A percentile compares a stretch with the other conserved stretches of the same genome.
These are phyloP conservation scores for Pagetopsis macropterus DNA, from an alignment of 2,797 vertebrate genomes.

Conservation along the genomic window DNA sequence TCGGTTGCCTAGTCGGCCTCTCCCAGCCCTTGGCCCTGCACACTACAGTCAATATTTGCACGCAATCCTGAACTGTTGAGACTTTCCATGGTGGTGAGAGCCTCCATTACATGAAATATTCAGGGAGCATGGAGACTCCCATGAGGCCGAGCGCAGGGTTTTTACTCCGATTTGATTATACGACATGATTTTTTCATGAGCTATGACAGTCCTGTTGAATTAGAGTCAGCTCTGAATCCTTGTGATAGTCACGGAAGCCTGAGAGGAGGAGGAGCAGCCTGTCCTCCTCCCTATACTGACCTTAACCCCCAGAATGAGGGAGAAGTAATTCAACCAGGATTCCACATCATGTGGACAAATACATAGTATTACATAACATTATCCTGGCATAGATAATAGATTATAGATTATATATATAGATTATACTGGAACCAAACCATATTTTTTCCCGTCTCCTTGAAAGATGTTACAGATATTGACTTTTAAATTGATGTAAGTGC, in stretches of 20 bases:
- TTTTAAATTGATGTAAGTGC: background rate
- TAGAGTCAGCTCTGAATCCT: conserved; percentile 89
- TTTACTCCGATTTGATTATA: conserved; percentile 96
- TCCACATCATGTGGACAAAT: conserved; percentile 10
- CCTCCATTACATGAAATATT: conserved; percentile 94
- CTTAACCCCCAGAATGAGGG: conserved; percentile 38
- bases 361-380: conserved; percentile 5
- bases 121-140: conserved; percentile 81
- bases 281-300: conserved; percentile 57
- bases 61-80: conserved; percentile 88
- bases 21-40: conserved; percentile 74
- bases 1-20: conserved; percentile 81
- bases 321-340: conserved; percentile 28
- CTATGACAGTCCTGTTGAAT: conserved; percentile 92
- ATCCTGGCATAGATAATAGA: conserved; percentile 22
- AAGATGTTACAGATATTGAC: background rate
- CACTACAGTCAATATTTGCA: conserved; percentile 95
- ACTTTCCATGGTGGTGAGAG: conserved; percentile 84
- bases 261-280: conserved; percentile 61
- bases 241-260: conserved; percentile 90
- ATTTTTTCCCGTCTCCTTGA: background rate
- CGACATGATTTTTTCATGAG: conserved; percentile 98
- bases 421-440: background rate
- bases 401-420: conserved; percentile 21
- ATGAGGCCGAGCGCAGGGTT: conserved; percentile 88